phyloP scores from a whole-genome alignment of 2,797 vertebrate genomes.

The Fistularia tabacaria region DNA sequence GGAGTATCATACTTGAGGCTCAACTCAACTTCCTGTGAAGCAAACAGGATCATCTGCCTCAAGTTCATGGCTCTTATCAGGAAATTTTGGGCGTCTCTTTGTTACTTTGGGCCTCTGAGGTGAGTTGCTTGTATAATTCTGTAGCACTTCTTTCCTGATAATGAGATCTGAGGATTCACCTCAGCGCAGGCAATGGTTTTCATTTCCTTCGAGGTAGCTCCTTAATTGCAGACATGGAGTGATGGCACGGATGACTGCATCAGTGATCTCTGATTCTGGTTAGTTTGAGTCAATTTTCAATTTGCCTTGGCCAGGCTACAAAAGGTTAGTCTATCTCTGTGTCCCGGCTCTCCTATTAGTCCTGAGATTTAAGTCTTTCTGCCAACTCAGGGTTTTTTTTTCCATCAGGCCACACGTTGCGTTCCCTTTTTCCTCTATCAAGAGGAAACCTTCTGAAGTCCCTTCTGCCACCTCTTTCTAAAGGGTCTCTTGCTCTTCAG shows the following conservation, averaged over 20 bases:
- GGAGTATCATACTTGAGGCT: conserved; percentile 5
- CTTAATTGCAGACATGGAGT: conserved; percentile 9
- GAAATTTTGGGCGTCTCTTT: conserved; percentile 4
- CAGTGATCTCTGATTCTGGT: not conserved
- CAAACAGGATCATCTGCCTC: conserved; percentile 17
- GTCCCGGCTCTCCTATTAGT: conserved; percentile 7
- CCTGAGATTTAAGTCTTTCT: conserved; percentile 18
- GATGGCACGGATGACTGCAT: not conserved
- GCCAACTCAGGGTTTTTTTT: conserved; percentile 2
- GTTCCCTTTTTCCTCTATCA: too few species aligned
- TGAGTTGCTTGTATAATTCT: conserved; percentile 7
- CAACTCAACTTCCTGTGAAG: conserved; percentile 10
- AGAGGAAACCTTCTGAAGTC: too few species aligned
- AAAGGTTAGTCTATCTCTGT: conserved; percentile 1
- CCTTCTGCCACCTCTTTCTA: too few species aligned
- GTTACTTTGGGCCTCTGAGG: not conserved
- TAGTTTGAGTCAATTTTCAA: conserved; percentile 1
- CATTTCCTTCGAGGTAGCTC: conserved; percentile 13
- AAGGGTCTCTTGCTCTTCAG: too few species aligned
- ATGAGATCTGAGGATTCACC: conserved; percentile 1
- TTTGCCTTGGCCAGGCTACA: conserved; percentile 1
- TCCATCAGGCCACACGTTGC: too few species aligned
- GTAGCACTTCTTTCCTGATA: conserved; percentile 18
- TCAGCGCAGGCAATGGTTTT: conserved; percentile 16
- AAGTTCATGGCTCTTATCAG: not conserved